Base-by-base conservation (phyloP, 2,888 invertebrate species). In the Torymus tubicola region DNA sequence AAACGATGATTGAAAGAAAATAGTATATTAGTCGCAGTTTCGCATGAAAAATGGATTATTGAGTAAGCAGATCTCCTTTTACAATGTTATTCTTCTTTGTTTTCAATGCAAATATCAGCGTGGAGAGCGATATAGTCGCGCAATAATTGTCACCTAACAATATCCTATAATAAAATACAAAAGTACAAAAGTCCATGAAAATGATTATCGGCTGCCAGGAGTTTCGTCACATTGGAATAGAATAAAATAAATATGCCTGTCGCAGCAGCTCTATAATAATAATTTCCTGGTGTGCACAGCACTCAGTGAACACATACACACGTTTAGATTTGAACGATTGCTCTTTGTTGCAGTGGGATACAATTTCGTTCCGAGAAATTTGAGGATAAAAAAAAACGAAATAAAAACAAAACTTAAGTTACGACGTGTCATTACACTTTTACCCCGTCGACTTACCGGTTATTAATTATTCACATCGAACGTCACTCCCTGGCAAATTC, bases 391-490 rank as follows among this genome's bases (percentile, higher is more conserved):
- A 42, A 42, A 8, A 2, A 31, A 2, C n/a, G n/a, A n/a, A 42
- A 42, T 42, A 42, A 42, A 8, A 42, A 42, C 42, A 42, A 8
- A 42, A 31, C 31, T 31, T 31, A 31, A 67, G 11, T 68, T 68
- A 61, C 42, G 61, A 73, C 57, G 18, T 73, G 57, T 31, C 63
- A n/a, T 31, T n/a, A 24, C n/a, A 18, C 12, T 55, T 52, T 58
- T 24, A 11, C 10, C 42, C 31, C 1, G 53, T n/a, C 31, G n/a
- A n/a, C n/a, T 11, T 31, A 5, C 31, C 12, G 0, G 8, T 18
- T 53, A 63, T 72, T 80, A 71, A 76, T 80, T 76, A 71, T 80
- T 80, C 75, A 64, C 50, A 50, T 21, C 63, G 1, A 31, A 13
- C 60, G 60, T 52, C 57, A 63, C 53, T 0, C 42, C 42, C 63